Evolutionary conservation across 1,140 invertebrate genomes (phyloP).

Genomic region (Drosophila malerkotliana): DNA sequence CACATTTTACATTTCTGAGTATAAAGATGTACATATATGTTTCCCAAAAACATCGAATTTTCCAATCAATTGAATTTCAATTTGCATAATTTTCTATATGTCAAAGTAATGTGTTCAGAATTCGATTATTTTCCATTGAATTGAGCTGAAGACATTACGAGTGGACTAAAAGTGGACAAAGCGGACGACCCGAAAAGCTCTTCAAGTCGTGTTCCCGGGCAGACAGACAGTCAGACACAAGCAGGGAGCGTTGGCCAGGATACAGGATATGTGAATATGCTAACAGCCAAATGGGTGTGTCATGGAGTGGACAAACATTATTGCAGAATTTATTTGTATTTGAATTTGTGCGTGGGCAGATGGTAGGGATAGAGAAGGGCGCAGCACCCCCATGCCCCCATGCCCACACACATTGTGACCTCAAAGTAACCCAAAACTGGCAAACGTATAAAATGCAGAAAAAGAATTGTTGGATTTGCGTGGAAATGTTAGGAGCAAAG

Average conservation of each 20-base stretch:
- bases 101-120: slow-evolving; percentile 79
- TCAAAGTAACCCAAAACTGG: slow-evolving; percentile 70
- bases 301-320: slow-evolving; percentile 72
- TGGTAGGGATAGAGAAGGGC: not conserved
- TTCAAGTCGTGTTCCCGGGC: not conserved
- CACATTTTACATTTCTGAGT: slow-evolving; percentile 3
- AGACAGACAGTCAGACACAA: not conserved
- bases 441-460: slow-evolving; percentile 65
- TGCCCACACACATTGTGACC: slow-evolving; percentile 55
- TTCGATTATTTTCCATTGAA: slow-evolving; percentile 82
- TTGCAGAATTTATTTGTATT: slow-evolving; percentile 71
- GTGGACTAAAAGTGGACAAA: slow-evolving; percentile 74
- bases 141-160: slow-evolving; percentile 76
- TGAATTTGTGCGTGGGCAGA: slow-evolving; percentile 33
- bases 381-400: not conserved
- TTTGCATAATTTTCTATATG: slow-evolving; percentile 80
- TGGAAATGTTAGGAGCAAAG: slow-evolving; percentile 29
- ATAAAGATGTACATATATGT: slow-evolving; percentile 4
- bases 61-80: slow-evolving; percentile 82
- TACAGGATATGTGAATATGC: slow-evolving; percentile 38
- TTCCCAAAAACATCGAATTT: slow-evolving; percentile 60
- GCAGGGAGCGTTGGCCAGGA: slow-evolving; percentile 6
- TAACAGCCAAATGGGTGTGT: slow-evolving; percentile 61
- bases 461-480: slow-evolving; percentile 43
- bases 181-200: slow-evolving; percentile 25